These are phyloP conservation scores for Drosophila suzukii DNA, from an alignment of 1,140 invertebrate species.

Conservation along the genomic window DNA sequence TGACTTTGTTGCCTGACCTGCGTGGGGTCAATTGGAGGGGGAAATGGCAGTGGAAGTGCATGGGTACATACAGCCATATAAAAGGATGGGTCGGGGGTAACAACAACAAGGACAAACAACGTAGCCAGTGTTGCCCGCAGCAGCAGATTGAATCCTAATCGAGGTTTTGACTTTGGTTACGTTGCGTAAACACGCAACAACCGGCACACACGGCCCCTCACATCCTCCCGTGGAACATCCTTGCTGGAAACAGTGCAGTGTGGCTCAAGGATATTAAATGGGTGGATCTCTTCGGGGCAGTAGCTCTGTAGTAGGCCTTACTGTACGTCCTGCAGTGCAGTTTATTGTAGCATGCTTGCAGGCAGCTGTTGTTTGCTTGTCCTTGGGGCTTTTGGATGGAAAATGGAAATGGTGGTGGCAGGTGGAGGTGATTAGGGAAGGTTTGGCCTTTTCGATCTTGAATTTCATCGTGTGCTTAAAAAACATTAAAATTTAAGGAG, in stretches of 20 bases:
- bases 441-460: background rate
- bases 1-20: slow-evolving; percentile 77
- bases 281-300: too few relatives aligned
- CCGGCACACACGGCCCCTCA: slow-evolving; percentile 28
- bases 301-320: background rate
- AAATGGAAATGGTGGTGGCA: background rate
- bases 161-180: slow-evolving; percentile 83
- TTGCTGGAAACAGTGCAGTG: slow-evolving; percentile 8
- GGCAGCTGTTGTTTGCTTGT: slow-evolving; percentile 66
- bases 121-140: slow-evolving; percentile 54
- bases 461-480: background rate
- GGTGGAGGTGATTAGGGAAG: slow-evolving; percentile 6
- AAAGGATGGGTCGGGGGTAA: slow-evolving; percentile 4
- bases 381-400: slow-evolving; percentile 31
- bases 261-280: background rate
- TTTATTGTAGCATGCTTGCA: slow-evolving; percentile 76
- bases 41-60: slow-evolving; percentile 21
- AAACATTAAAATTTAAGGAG: background rate
- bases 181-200: slow-evolving; percentile 82
- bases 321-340: slow-evolving; percentile 40
- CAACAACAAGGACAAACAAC: slow-evolving; percentile 62
- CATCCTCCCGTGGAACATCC: slow-evolving; percentile 2
- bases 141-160: slow-evolving; percentile 83
- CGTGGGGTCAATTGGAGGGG: slow-evolving; percentile 18
- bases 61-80: background rate